A percentile compares a stretch with the other conserved stretches of the same genome.
Evolutionary conservation across 2,113 vertebrate genomes (phyloP).

Genomic region (Tenrec ecaudatus): DNA sequence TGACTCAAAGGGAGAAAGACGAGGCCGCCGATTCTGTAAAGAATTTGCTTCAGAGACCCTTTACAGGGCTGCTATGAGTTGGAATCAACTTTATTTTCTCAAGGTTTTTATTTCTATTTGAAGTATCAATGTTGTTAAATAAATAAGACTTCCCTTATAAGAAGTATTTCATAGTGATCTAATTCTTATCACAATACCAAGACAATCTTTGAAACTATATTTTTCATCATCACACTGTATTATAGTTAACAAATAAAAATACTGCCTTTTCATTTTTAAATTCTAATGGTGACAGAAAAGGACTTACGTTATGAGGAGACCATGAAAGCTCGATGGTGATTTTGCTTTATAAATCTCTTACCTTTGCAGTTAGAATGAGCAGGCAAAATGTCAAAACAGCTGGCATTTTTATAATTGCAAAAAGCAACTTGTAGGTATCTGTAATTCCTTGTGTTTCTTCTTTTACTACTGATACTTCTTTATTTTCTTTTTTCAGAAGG

Average conservation of each 20-base stretch:
- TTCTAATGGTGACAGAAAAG: slow-evolving; percentile 32
- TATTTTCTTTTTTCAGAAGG: slow-evolving; percentile 94
- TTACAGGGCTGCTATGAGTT: neutral
- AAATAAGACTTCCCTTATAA: slow-evolving; percentile 44
- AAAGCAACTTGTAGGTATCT: slow-evolving; percentile 95
- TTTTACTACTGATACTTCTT: slow-evolving; percentile 83
- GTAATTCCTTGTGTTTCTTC: slow-evolving; percentile 95
- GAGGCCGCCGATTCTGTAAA: neutral
- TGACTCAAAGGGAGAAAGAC: neutral
- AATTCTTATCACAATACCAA: slow-evolving; percentile 46
- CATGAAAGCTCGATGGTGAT: slow-evolving; percentile 6
- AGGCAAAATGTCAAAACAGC: slow-evolving; percentile 95
- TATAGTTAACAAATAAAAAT: slow-evolving; percentile 39
- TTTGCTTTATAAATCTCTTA: slow-evolving; percentile 82
- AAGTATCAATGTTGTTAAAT: slow-evolving; percentile 18
- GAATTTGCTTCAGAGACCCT: neutral
- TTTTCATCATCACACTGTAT: neutral
- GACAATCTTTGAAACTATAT: slow-evolving; percentile 47
- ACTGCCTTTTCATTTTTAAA: slow-evolving; percentile 23
- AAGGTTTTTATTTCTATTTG: neutral
- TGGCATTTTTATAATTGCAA: slow-evolving; percentile 96
- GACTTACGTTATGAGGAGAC: slow-evolving; percentile 30
- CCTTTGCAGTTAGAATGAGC: slow-evolving; percentile 97
- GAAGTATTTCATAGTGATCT: neutral
- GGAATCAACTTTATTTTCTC: neutral